phyloP scores from a whole-genome alignment of 1,140 invertebrate species.

The Limonius californicus region DNA sequence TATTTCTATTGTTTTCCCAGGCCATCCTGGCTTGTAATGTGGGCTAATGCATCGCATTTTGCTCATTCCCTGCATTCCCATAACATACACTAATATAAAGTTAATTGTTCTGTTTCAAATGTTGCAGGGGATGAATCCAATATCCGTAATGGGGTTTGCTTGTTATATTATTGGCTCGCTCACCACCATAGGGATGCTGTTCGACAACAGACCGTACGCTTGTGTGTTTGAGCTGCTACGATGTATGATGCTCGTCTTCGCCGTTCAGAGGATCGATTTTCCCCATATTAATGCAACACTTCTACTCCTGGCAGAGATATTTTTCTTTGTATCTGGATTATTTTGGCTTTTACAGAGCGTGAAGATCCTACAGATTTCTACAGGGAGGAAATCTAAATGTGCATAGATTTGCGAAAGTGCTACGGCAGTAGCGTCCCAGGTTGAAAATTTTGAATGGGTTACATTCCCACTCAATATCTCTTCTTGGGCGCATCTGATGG shows the following conservation, averaged over 20 bases:
- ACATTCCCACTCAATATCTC: too few relatives aligned
- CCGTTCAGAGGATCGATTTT: slow-evolving; percentile 38
- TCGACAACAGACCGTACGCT: slow-evolving; percentile 51
- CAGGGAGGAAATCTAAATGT: slow-evolving; percentile 8
- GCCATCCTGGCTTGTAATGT: too few relatives aligned
- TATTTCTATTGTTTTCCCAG: too few relatives aligned
- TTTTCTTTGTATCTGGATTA: slow-evolving; percentile 46
- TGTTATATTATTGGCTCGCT: slow-evolving; percentile 63
- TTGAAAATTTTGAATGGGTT: too few relatives aligned
- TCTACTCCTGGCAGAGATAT: too few relatives aligned
- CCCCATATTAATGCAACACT: slow-evolving; percentile 35
- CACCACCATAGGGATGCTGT: slow-evolving; percentile 65
- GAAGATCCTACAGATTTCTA: slow-evolving; percentile 38
- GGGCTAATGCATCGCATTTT: too few relatives aligned
- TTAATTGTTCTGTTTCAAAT: not conserved
- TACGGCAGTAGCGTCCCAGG: too few relatives aligned
- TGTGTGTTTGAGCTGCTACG: slow-evolving; percentile 42
- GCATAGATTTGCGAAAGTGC: not conserved
- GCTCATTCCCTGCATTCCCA: too few relatives aligned
- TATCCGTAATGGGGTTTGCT: slow-evolving; percentile 54
- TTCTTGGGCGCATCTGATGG: too few relatives aligned
- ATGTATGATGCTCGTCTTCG: slow-evolving; percentile 40
- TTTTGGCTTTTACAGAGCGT: slow-evolving; percentile 48
- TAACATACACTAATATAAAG: too few relatives aligned
- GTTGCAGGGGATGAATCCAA: slow-evolving; percentile 57